Evolutionary conservation across 1,140 invertebrate genomes (phyloP), one percentile per base, ranked within the genome.

Genomic region (Magallana ariakensis): DNA sequence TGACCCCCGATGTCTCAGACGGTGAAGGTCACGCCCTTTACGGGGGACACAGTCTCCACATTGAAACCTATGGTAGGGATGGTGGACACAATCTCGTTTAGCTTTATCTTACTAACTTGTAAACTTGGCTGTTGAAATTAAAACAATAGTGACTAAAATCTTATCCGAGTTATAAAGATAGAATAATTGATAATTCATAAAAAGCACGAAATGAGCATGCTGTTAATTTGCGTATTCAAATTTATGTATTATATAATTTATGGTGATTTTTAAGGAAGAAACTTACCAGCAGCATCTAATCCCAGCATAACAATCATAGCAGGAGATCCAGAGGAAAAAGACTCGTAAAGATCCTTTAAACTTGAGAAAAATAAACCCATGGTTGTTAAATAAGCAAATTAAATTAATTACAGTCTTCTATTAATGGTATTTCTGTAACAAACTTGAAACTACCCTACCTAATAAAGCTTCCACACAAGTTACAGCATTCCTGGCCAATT

Each of bases 71-170:
- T 93, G 3, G 94, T 95, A 46, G 94, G 94, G 54, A 94, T 92
- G 13, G 93, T 94, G 26, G 33, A 60, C 10, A 94, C 90, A 57
- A 87, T 92, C 81, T 94, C 92, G 58, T 98, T 98, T 96, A 99
- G 96, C 97, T 99, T 99, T 94, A 99, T 96, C 97, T 99, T 99
- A 62, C 60, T 62, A 16, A 7, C 15, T 62, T 62, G 19, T 62
- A 15, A 62, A 62, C 33, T 4, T 46, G 33, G 33, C 33, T 5
- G 33, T 1, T 1, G 33, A 46, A 46, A 46, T 46, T n/a, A n/a
- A n/a, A n/a, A n/a, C n/a, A n/a, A n/a, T n/a, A n/a, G n/a, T n/a
- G n/a, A n/a, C n/a, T n/a, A n/a, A n/a, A n/a, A n/a, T n/a, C n/a
- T n/a, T n/a, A n/a, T n/a, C n/a, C n/a, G n/a, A n/a, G n/a, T n/a